phyloP scores from a whole-genome alignment of 2,797 vertebrate species.

The Ceyx erithaca region DNA sequence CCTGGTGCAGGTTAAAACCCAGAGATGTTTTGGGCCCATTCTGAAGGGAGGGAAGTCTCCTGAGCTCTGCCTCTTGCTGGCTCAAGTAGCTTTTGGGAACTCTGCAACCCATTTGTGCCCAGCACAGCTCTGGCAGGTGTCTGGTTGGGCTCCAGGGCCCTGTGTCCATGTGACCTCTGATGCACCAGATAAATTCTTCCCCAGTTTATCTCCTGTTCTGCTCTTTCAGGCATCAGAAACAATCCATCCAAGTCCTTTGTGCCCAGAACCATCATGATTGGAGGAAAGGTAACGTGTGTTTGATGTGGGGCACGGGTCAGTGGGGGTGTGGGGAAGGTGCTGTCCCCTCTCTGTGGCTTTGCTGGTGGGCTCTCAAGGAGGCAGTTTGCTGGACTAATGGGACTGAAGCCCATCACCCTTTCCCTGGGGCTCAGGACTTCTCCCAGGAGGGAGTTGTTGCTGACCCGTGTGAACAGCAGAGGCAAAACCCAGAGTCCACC shows the following conservation, averaged over 20 bases:
- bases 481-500: not conserved
- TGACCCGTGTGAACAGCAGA: not conserved
- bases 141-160: not conserved
- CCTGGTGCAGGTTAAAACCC: not conserved
- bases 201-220: not conserved
- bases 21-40: not conserved
- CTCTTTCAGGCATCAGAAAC: slow-evolving; percentile 84
- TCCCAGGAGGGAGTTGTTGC: not conserved
- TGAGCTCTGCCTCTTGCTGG: not conserved
- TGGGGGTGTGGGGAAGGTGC: not conserved
- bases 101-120: not conserved
- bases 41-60: not conserved
- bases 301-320: rapidly evolving
- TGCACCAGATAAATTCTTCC: rapidly evolving
- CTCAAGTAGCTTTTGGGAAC: not conserved
- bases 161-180: not conserved
- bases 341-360: not conserved
- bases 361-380: not conserved
- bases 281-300: slow-evolving; percentile 83
- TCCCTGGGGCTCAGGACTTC: not conserved
- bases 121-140: not conserved
- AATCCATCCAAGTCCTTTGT: slow-evolving; percentile 84
- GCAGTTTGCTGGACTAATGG: not conserved
- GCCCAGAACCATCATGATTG: slow-evolving; percentile 88
- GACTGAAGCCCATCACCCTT: not conserved